Evolutionary conservation across 2,113 vertebrate species (phyloP).

Genomic region (Nibea albiflora): DNA sequence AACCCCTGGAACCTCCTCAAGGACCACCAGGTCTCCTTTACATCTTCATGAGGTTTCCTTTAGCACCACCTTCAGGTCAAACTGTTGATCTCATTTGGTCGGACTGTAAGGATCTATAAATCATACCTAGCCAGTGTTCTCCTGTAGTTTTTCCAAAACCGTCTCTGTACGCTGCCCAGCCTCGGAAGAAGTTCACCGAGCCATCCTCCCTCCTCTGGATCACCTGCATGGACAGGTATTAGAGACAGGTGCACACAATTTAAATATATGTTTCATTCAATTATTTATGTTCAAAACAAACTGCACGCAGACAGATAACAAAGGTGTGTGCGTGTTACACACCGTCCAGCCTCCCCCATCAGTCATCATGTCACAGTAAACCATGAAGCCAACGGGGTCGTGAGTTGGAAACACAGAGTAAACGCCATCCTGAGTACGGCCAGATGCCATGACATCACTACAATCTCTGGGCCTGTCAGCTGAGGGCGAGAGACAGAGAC

Average conservation of each 20-base stretch:
- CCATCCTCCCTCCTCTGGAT: constrained; percentile 91
- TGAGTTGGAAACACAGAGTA: constrained; percentile 71
- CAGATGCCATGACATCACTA: constrained; percentile 47
- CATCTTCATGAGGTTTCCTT: no score
- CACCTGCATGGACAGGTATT: constrained; percentile 79
- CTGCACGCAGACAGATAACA: no score
- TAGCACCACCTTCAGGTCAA: no score
- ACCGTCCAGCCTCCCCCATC: constrained; percentile 77
- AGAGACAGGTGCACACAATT: no score
- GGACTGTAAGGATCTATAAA: background rate
- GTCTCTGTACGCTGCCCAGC: constrained; percentile 90
- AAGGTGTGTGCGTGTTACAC: background rate
- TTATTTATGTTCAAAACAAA: no score
- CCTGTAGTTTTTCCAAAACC: constrained; percentile 86
- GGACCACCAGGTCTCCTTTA: no score
- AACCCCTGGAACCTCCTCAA: no score
- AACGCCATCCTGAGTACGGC: constrained; percentile 54
- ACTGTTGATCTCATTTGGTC: no score
- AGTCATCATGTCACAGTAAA: constrained; percentile 76
- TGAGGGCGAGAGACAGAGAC: background rate
- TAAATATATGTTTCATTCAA: no score
- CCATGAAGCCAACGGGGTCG: constrained; percentile 62
- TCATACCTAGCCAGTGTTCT: constrained; percentile 77
- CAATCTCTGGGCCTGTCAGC: constrained; percentile 67
- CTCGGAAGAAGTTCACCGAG: constrained; percentile 90